Evolutionary conservation across 2,888 invertebrate genomes (phyloP), one percentile per base, ranked within the genome.

Genomic region (Homarus gammarus): DNA sequence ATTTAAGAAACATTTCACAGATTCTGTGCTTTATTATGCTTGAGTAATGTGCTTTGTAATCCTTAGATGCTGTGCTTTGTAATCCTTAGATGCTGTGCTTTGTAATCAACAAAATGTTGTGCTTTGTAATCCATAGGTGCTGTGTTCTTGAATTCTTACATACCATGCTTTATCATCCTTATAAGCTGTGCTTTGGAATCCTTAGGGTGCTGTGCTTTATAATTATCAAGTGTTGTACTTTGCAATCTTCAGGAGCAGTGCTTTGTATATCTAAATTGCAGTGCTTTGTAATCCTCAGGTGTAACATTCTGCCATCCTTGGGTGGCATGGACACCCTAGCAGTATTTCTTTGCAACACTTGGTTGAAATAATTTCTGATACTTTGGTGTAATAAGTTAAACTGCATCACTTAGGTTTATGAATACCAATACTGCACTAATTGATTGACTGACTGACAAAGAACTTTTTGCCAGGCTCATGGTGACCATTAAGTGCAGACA

Each of bases 21-120:
- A 44, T 75, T 36, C 73, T 27, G 75, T 75, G 75, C 75, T 75
- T 44, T 31, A 75, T 75, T 44, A 75, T 75, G 15, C 44, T n/a
- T n/a, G 31, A 36, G 44, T 75, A 44, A 40, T 40, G 75, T 75
- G 75, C 75, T 75, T 75, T 27, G 44, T 75, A 49, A 44, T 49
- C 64, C 64, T 27, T 64, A 27, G 31, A 27, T 64, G 75, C 75
- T 12, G 44, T 40, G 44, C 22, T 75, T 75, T n/a, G n/a, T 44
- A 49, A 36, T 15, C 31, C 15, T 64, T 5, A 44, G 44, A 44
- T 44, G 70, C n/a, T 27, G 70, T 70, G 31, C n/a, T 70, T 31
- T 70, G 36, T 70, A 31, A 70, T n/a, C 22, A 5, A 18, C 18
- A 56, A 6, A 10, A 12, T 27, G 27, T 15, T 1, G 31, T 27